Evolutionary conservation across 2,888 invertebrate species (phyloP).

Genomic region (Mylabris sibirica): DNA sequence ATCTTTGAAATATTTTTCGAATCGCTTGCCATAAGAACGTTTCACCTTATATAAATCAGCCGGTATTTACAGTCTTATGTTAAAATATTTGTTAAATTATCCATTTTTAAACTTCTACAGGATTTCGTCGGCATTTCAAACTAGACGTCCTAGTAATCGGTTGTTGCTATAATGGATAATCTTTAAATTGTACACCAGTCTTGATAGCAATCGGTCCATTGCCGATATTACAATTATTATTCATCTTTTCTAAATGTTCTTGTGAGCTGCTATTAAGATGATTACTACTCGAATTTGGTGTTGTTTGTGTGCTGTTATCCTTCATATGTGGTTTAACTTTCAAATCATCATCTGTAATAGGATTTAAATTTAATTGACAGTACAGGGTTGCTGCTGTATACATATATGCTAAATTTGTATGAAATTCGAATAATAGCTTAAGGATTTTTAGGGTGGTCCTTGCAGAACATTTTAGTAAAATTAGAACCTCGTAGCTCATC

Average conservation of each 20-base stretch:
- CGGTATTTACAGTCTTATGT: constrained; percentile 23
- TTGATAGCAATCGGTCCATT: constrained; percentile 56
- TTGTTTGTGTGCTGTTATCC: constrained; percentile 58
- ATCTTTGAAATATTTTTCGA: no score
- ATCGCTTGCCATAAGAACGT: no score
- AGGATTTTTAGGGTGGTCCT: no score
- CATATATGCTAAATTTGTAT: no score
- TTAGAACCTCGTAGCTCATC: no score
- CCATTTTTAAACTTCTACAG: constrained; percentile 55
- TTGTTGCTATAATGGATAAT: constrained; percentile 58
- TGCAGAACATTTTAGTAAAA: no score
- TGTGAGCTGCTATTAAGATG: constrained; percentile 47
- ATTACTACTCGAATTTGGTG: constrained; percentile 45
- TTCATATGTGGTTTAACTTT: constrained; percentile 51
- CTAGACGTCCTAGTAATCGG: constrained; percentile 53
- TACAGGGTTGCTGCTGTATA: no score
- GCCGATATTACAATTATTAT: constrained; percentile 57
- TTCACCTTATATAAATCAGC: no score
- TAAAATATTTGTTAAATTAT: background rate
- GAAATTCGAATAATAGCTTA: no score
- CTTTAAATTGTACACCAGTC: constrained; percentile 53
- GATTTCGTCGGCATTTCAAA: constrained; percentile 55
- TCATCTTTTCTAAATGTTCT: constrained; percentile 54
- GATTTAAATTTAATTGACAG: constrained; percentile 4
- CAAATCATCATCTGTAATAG: constrained; percentile 26